Evolutionary conservation across 2,113 vertebrate genomes (phyloP).

Genomic region (Drymodes brunneopygia): DNA sequence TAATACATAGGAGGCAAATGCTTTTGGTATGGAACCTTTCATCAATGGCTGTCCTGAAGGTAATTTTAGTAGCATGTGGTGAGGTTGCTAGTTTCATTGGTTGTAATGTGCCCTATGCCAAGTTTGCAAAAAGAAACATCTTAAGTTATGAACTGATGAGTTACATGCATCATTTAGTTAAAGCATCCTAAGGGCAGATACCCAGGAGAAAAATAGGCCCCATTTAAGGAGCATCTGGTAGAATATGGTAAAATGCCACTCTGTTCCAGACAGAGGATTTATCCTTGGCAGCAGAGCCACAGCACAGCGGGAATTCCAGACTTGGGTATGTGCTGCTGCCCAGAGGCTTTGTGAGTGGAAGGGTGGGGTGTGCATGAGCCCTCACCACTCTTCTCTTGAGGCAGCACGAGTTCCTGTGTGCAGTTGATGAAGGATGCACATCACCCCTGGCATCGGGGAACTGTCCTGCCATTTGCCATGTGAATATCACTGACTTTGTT

Average conservation of each 20-base stretch:
- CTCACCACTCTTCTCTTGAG: neutral
- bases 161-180: neutral
- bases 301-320: neutral
- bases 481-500: neutral
- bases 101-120: neutral
- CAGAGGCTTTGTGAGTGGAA: neutral
- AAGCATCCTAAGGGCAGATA: neutral
- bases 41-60: neutral
- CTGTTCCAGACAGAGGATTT: neutral
- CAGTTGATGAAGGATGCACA: rapidly evolving
- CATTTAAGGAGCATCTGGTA: neutral
- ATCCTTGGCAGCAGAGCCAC: neutral
- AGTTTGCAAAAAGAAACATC: neutral
- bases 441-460: neutral
- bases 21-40: neutral
- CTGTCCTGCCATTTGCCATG: rapidly evolving
- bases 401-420: rapidly evolving
- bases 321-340: rapidly evolving
- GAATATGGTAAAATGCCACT: neutral
- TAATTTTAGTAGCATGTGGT: neutral
- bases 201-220: neutral
- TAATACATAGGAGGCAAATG: neutral
- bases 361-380: rapidly evolving
- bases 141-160: neutral
- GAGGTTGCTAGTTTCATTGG: neutral